A percentile compares a stretch with the other conserved stretches of the same genome.
phyloP scores from a whole-genome alignment of 1,140 invertebrate genomes.

The Aphelinus atriplicis region DNA sequence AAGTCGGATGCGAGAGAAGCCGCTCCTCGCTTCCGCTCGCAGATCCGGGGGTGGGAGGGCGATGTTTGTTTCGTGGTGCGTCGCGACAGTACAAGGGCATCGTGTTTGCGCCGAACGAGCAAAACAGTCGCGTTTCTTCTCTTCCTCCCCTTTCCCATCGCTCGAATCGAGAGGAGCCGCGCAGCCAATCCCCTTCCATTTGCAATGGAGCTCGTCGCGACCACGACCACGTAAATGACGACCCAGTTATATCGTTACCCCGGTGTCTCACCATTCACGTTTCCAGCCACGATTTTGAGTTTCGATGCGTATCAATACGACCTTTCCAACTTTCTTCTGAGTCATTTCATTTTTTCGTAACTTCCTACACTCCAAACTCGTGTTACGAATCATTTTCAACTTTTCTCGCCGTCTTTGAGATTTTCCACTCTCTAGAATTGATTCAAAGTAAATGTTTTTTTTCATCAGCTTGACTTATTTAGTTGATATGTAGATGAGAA shows the following conservation, averaged over 20 bases:
- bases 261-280: background rate
- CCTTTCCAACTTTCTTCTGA: too few relatives aligned
- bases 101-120: constrained; percentile 51
- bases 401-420: too few relatives aligned
- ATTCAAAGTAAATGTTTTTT: too few relatives aligned
- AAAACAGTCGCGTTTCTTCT: constrained; percentile 43
- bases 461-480: too few relatives aligned
- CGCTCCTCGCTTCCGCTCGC: constrained; percentile 5
- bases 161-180: constrained; percentile 2
- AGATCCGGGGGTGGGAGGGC: background rate
- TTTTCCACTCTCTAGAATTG: too few relatives aligned
- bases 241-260: constrained; percentile 2
- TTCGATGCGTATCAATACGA: background rate
- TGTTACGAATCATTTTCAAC: too few relatives aligned
- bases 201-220: too few relatives aligned
- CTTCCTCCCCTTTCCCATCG: background rate
- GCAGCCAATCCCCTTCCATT: background rate
- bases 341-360: too few relatives aligned
- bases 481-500: too few relatives aligned
- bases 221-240: background rate
- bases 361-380: too few relatives aligned
- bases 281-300: background rate
- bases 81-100: constrained; percentile 49
- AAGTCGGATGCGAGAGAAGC: constrained; percentile 37
- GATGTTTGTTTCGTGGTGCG: constrained; percentile 46